Base-by-base conservation (phyloP, 2,113 vertebrate genomes). In the Bucco capensis region DNA sequence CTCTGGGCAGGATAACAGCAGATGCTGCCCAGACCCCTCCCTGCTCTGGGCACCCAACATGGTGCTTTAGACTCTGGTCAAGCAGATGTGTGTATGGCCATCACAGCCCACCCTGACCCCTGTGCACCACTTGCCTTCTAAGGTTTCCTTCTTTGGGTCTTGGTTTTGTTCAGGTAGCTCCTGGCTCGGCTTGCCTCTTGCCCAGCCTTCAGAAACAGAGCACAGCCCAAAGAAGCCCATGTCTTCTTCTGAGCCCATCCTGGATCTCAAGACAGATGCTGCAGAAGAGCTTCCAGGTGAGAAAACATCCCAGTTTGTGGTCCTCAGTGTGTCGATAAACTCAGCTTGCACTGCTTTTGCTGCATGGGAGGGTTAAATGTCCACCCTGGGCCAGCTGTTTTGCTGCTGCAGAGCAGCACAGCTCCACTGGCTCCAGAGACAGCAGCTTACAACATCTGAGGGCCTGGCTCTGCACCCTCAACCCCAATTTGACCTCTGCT, bases 161-260 rank as follows among this genome's bases (percentile, higher is more conserved):
- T 62, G 46, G 6, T 24, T 73, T 54, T 47, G 58, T 76, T 2
- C 31, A 97, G 96, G 96, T 33, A 91, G 80, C 49, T 91, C 93
- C 69, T 95, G 93, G 93, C 82, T 95, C 24, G 84, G 60, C 46
- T 42, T 92, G 57, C 85, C 95, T 1, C 2, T 74, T 58, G 62
- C 89, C 1, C 50, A 71, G 42, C 83, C 95, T 86, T 86, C 17
- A 1, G 94, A 96, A 72, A 5, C 0, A 0, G 92, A 94, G 51
- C 82, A 76, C 50, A 92, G 19, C 28, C 24, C 88, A 5, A 88
- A 76, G 25, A 94, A 84, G 8, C 51, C 38, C n/a, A 90, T 83
- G 33, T 87, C 92, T 6, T 96, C 96, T 8, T 96, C 93, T 1
- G 96, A 96, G 62, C 95, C 96, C 28, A 79, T 93, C 71, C 75